Evolutionary conservation across 2,113 vertebrate species (phyloP).

Genomic region (Syngnathus typhle): DNA sequence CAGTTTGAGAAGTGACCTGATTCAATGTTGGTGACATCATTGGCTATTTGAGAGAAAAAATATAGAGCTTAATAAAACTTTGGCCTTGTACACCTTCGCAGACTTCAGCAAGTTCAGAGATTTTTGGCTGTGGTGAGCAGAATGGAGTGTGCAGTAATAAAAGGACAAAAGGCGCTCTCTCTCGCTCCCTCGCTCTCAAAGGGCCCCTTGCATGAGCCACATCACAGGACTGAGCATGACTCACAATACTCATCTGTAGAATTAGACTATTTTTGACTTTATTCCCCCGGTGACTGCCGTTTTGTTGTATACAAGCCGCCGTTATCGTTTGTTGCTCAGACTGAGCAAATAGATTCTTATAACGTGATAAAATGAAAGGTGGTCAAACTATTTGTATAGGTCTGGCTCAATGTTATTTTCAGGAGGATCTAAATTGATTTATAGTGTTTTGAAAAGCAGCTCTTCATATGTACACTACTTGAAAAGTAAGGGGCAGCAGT

Average conservation of each 20-base stretch:
- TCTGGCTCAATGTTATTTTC: too few species aligned
- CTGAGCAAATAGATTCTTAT: too few species aligned
- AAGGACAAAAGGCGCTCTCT: slow-evolving; percentile 23
- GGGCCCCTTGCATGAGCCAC: slow-evolving; percentile 30
- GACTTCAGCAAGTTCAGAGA: slow-evolving; percentile 43
- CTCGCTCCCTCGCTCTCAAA: slow-evolving; percentile 2
- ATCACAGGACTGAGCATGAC: slow-evolving; percentile 34
- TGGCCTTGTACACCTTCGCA: slow-evolving; percentile 50
- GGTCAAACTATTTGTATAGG: too few species aligned
- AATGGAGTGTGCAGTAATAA: slow-evolving; percentile 20
- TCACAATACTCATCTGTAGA: neutral
- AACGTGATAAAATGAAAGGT: too few species aligned
- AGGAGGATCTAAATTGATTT: too few species aligned
- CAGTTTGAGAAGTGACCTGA: slow-evolving; percentile 24
- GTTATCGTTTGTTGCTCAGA: too few species aligned
- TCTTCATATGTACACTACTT: too few species aligned
- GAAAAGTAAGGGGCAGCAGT: too few species aligned
- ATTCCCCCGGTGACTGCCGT: neutral
- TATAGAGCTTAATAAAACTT: slow-evolving; percentile 44
- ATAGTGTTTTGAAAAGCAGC: too few species aligned
- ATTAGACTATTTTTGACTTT: slow-evolving; percentile 13
- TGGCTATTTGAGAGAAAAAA: slow-evolving; percentile 61
- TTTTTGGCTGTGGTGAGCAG: slow-evolving; percentile 30
- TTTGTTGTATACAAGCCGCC: too few species aligned
- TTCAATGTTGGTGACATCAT: slow-evolving; percentile 52